These are phyloP conservation scores for Xiphorhynchus elegans DNA, from an alignment of 2,113 vertebrate genomes.

Conservation along the genomic window DNA sequence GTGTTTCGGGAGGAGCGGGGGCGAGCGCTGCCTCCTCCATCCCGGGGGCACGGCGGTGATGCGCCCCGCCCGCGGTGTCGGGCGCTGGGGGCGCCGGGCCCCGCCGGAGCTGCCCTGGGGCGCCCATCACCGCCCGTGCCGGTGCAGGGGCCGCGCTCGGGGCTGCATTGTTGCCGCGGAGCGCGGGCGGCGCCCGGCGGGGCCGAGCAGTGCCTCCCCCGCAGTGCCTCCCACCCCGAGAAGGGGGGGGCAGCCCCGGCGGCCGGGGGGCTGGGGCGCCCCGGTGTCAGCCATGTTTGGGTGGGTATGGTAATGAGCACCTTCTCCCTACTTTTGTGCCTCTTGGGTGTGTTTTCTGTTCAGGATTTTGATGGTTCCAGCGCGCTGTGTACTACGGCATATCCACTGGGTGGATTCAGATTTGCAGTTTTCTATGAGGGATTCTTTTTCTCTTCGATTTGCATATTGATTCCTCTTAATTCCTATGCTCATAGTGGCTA, in stretches of 20 bases:
- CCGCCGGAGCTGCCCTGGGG: background rate
- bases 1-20: no score
- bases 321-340: background rate
- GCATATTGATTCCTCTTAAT: background rate
- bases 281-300: constrained; percentile 67
- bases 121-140: background rate
- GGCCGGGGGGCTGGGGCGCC: background rate
- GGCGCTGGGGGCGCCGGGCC: background rate
- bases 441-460: background rate
- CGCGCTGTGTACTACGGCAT: background rate
- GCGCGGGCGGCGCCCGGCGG: background rate
- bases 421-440: background rate
- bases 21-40: no score
- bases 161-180: constrained; percentile 8
- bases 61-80: no score
- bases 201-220: background rate
- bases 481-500: rapidly evolving
- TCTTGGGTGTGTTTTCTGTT: background rate
- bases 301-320: constrained; percentile 48
- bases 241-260: background rate
- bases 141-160: background rate
- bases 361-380: background rate
- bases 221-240: background rate
- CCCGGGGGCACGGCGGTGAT: background rate
- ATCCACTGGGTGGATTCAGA: background rate